Base-by-base conservation (phyloP, 2,888 invertebrate species). In the Deroplatys truncata region DNA sequence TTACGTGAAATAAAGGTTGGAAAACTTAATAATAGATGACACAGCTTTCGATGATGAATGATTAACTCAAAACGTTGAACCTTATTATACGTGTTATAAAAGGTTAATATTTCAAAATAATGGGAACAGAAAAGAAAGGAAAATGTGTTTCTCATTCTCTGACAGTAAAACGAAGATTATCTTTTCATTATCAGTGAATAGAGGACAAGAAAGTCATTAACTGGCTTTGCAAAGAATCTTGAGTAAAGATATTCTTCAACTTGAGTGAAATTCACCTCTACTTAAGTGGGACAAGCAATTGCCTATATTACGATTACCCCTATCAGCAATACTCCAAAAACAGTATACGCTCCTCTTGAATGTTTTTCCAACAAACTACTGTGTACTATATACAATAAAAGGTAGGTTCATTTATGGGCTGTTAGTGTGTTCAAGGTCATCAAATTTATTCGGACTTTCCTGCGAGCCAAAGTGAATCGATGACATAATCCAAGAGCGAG, bases 371-470 rank as follows among this genome's bases (percentile, higher is more conserved):
- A 5, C 5, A 31, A 4, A 5, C 31, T 5, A 31, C 5, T 5
- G 5, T 31, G 3, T 5, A 2, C 5, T 31, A 31, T 31, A 2
- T 4, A 31, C 5, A 5, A 2, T 31, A 5, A 31, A 2, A 31
- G 2, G 5, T 5, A 31, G 2, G 5, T 31, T 2, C 5, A 5
- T 35, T 9, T 35, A 7, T 9, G 1, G 1, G 7, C 9, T 9
- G 2, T 35, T 2, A 9, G 9, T 35, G 9, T 1, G 7, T 9
- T 0, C 8, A 35, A 3, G 13, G 13, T 0, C 1, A 13, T 1
- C 10, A 43, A 43, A 43, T 13, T 43, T 43, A 43, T 43, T 43
- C 13, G 13, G 1, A 13, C 13, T 43, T 43, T 43, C 13, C 43
- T 43, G 1, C 3, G 43, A 43, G 35, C 8, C 35, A 35, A 31